Conservation (phyloP, 1,140 invertebrate genomes). For the Matsumurasca onukii region DNA sequence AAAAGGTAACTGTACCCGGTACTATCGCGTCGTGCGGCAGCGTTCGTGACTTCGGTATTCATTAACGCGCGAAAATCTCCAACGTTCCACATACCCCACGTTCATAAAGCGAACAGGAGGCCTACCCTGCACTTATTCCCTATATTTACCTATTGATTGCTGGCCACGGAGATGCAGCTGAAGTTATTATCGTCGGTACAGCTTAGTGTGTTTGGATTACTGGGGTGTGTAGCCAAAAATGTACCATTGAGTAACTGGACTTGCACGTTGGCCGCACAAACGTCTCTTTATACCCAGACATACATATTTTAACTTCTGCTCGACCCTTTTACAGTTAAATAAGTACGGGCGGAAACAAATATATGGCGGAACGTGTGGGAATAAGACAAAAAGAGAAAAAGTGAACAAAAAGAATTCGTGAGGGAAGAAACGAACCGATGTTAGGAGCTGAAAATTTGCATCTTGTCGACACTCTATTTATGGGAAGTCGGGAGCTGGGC, state of each 20-base stretch:
- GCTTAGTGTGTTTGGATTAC: no score
- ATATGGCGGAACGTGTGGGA: constrained; percentile 6
- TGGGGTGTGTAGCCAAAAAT: no score
- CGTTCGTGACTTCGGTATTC: constrained; percentile 10
- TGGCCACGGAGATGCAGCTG: no score
- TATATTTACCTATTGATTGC: background rate
- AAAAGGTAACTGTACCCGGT: constrained; percentile 22
- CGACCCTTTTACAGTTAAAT: no score
- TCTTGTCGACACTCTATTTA: no score
- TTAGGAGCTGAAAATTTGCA: constrained; percentile 16
- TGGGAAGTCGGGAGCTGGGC: no score
- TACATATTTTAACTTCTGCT: no score
- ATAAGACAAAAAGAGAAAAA: constrained; percentile 17
- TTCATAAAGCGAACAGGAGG: constrained; percentile 21
- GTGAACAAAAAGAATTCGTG: constrained; percentile 4
- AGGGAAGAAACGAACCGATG: constrained; percentile 4
- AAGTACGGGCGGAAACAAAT: no score
- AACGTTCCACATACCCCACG: constrained; percentile 18
- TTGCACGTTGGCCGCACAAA: no score
- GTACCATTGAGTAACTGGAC: no score
- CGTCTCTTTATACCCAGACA: no score
- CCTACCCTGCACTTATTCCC: constrained; percentile 7
- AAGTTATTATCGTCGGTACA: no score
- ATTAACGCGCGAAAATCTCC: constrained; percentile 24
- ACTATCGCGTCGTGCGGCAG: constrained; percentile 11